Percentiles rank a stretch among this genome's conserved stretches.
Evolutionary conservation across 2,797 vertebrate species (phyloP).

Genomic region (Antrozous pallidus): DNA sequence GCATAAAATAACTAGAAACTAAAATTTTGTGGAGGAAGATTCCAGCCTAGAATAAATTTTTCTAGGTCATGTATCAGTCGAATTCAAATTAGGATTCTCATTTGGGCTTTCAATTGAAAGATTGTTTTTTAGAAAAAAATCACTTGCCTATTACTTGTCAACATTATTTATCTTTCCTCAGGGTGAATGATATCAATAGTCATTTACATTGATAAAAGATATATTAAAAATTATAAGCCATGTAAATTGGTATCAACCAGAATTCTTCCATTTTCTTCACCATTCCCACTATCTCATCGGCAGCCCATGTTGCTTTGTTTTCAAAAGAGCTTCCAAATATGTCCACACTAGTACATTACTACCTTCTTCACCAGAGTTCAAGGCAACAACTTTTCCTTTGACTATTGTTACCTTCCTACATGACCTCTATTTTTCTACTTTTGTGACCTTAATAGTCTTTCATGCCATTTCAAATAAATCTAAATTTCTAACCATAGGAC

Average conservation of each 20-base stretch:
- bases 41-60: not conserved
- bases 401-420: not conserved
- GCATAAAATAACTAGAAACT: not conserved
- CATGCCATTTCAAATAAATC: not conserved
- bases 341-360: not conserved
- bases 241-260: not conserved
- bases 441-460: not conserved
- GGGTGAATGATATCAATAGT: not conserved
- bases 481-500: not conserved
- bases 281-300: not conserved
- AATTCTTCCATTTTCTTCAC: not conserved
- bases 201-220: not conserved
- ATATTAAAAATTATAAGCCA: not conserved
- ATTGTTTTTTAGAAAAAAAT: not conserved
- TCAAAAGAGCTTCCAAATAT: not conserved
- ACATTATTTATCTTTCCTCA: not conserved
- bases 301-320: not conserved
- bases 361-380: not conserved
- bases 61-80: not conserved
- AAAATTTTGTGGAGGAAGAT: not conserved
- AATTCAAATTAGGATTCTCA: not conserved
- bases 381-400: not conserved
- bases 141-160: not conserved
- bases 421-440: not conserved
- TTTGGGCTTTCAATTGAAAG: not conserved